Base-by-base conservation (phyloP, 2,888 invertebrate species). In the Phania funesta region DNA sequence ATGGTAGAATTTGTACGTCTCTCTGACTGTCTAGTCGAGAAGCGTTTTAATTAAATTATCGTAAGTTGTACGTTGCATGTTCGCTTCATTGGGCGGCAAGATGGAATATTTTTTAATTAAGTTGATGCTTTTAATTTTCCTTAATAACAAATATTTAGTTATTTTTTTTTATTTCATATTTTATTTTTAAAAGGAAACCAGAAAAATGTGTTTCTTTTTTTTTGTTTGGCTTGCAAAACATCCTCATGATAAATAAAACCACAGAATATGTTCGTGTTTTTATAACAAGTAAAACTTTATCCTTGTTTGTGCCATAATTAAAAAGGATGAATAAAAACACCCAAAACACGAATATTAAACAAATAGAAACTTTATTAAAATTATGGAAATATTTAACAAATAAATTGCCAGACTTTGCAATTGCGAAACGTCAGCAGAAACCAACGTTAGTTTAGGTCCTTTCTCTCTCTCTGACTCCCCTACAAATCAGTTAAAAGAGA, bases 101-200 rank as follows among this genome's bases (percentile, higher is more conserved):
- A 81, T 73, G 44, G 67, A 16, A 68, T 54, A 62, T 54, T 60
- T 76, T 76, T 58, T 80, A 77, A 81, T 81, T 81, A 81, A 81
- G 62, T 81, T 76, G 71, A 18, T 52, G 48, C 24, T 75, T 65
- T 65, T 52, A 22, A 73, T 41, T 60, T 58, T 60, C 16, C 9
- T n/a, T 32, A 24, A 60, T 48, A 48, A 24, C 48, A 48, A 71
- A 58, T 58, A 26, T 48, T 50, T 48, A 22, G 58, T 32, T 20
- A 22, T 56, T 60, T 41, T 13, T 32, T 62, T 58, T 50, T 7
- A 24, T 60, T 41, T 67, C n/a, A n/a, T n/a, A n/a, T n/a, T n/a
- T n/a, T n/a, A n/a, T n/a, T 4, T 50, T 8, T 3, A 6, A 9
- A 32, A 32, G 32, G 6, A 7, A 32, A 9, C 8, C 18, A 24